These are phyloP conservation scores for Physeter macrocephalus DNA, from an alignment of 2,113 vertebrate species.

Conservation along the genomic window DNA sequence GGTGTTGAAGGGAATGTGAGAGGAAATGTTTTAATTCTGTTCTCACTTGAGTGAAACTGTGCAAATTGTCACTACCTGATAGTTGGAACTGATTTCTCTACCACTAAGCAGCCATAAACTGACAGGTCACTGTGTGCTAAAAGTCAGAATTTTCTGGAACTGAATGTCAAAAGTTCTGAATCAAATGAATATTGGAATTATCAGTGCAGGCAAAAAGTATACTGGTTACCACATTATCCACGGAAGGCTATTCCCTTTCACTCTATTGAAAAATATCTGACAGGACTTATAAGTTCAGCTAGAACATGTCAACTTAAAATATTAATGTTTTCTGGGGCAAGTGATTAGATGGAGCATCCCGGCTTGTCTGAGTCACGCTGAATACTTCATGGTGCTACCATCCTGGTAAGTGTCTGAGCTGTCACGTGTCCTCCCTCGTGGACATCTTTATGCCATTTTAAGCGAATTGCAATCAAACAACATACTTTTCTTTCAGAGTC, in stretches of 20 bases:
- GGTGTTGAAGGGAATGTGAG: background rate
- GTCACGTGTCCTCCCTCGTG: background rate
- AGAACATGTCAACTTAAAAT: background rate
- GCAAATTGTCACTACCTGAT: background rate
- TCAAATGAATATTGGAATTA: background rate
- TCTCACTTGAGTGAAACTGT: background rate
- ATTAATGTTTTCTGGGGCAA: background rate
- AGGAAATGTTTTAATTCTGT: background rate
- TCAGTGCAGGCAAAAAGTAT: background rate
- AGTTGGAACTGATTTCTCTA: background rate
- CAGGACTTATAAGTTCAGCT: background rate
- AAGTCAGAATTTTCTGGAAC: background rate
- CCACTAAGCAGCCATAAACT: background rate
- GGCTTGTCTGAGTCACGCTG: background rate
- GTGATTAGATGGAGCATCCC: background rate
- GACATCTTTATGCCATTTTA: background rate
- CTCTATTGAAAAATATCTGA: background rate
- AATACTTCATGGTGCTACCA: background rate
- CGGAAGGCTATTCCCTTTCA: background rate
- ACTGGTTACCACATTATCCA: background rate
- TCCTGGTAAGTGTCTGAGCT: background rate
- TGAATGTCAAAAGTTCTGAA: background rate
- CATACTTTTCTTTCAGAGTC: background rate
- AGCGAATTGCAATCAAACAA: background rate
- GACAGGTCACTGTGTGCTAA: background rate